A percentile compares a stretch with the other conserved stretches of the same genome.
phyloP scores from a whole-genome alignment of 2,797 vertebrate species.

The Ambastaia sidthimunki region DNA sequence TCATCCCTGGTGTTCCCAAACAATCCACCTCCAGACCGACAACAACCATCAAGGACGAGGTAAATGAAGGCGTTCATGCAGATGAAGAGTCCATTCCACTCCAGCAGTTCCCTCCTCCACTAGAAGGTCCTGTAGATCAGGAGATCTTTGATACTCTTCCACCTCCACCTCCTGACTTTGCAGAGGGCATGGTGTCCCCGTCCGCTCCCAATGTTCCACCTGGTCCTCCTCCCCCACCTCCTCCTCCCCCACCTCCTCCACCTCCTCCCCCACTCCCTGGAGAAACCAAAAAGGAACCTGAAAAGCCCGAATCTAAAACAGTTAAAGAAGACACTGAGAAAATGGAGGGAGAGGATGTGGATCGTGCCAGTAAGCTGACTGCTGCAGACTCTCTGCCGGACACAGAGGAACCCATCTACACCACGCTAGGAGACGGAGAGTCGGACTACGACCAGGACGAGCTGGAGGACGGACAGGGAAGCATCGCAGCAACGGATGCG shows the following conservation, averaged over 20 bases:
- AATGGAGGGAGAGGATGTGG: constrained; percentile 56
- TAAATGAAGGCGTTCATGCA: constrained; percentile 88
- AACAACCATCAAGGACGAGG: constrained; percentile 76
- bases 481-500: constrained; percentile 74
- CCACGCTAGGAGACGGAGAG: constrained; percentile 84
- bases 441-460: constrained; percentile 92
- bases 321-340: constrained; percentile 53
- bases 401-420: constrained; percentile 84
- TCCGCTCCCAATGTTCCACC: constrained; percentile 22
- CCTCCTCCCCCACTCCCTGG: constrained; percentile 62
- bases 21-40: constrained; percentile 62
- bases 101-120: constrained; percentile 79
- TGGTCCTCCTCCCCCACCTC: constrained; percentile 33
- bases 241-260: constrained; percentile 58
- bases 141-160: constrained; percentile 79
- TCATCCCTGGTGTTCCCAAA: constrained; percentile 71
- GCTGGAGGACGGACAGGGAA: constrained; percentile 83
- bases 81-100: constrained; percentile 84
- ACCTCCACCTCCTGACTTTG: constrained; percentile 80
- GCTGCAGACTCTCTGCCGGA: constrained; percentile 78
- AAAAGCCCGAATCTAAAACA: constrained; percentile 46
- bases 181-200: constrained; percentile 72
- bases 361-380: constrained; percentile 72
- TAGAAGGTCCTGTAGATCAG: constrained; percentile 74
- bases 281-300: constrained; percentile 29